phyloP scores from a whole-genome alignment of 1,140 invertebrate genomes.

The Holcopasites calliopsidis region DNA sequence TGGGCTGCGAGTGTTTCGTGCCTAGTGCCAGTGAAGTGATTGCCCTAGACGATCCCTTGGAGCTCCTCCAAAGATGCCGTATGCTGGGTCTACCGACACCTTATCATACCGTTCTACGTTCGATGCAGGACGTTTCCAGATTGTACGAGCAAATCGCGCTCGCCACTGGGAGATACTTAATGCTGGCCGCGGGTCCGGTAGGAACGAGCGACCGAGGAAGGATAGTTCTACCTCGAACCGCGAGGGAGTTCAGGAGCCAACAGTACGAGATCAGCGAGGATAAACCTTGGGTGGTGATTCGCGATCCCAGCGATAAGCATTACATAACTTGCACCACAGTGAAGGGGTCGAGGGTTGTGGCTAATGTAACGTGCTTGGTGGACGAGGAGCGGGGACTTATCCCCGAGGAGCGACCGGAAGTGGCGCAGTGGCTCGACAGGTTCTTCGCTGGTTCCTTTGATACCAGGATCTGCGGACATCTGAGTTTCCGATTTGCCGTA shows the following conservation, averaged over 20 bases:
- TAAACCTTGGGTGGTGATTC: constrained; percentile 88
- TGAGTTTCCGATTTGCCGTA: constrained; percentile 86
- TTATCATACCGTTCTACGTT: constrained; percentile 83
- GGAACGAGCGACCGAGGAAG: constrained; percentile 85
- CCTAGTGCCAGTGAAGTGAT: constrained; percentile 86
- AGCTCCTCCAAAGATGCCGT: constrained; percentile 85
- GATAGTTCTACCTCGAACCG: constrained; percentile 83
- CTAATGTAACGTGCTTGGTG: constrained; percentile 88
- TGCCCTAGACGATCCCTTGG: constrained; percentile 86
- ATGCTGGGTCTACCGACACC: constrained; percentile 83
- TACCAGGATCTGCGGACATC: constrained; percentile 85
- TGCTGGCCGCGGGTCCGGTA: constrained; percentile 85
- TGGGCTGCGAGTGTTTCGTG: constrained; percentile 88
- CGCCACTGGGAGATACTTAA: constrained; percentile 84
- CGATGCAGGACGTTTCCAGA: constrained; percentile 83
- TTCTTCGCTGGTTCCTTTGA: constrained; percentile 84
- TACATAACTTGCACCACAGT: constrained; percentile 90
- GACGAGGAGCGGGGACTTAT: constrained; percentile 85
- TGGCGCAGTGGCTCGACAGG: constrained; percentile 85
- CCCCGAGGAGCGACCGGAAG: constrained; percentile 84
- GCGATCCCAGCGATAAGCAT: constrained; percentile 86
- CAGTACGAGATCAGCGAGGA: constrained; percentile 85
- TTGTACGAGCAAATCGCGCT: constrained; percentile 86
- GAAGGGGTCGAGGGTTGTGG: constrained; percentile 86
- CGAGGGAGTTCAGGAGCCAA: constrained; percentile 81